phyloP scores from a whole-genome alignment of 2,888 invertebrate genomes.

The Oithona nana region DNA sequence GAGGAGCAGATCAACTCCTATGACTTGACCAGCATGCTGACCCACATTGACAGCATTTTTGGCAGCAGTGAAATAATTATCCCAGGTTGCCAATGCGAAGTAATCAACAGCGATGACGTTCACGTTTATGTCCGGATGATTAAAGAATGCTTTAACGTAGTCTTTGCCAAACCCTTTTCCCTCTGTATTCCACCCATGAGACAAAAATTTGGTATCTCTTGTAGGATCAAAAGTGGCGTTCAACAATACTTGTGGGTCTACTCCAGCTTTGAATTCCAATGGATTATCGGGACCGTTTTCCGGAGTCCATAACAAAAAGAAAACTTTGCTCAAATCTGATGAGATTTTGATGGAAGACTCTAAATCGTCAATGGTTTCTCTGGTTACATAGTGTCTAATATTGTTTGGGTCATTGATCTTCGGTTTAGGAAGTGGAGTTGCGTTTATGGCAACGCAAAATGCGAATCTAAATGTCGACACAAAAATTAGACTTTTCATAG shows the following conservation, averaged over 20 bases:
- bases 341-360: not conserved
- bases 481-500: too few relatives aligned
- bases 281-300: not conserved
- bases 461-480: too few relatives aligned
- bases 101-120: slow-evolving; percentile 19
- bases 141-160: not conserved
- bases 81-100: slow-evolving; percentile 5
- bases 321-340: not conserved
- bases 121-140: not conserved
- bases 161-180: not conserved
- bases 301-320: not conserved
- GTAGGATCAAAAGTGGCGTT: not conserved
- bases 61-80: slow-evolving; percentile 14
- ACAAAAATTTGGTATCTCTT: not conserved
- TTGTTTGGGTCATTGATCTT: not conserved
- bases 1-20: slow-evolving; percentile 9
- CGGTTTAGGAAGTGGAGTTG: not conserved
- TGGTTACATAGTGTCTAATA: not conserved
- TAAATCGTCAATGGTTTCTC: not conserved
- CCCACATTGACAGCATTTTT: slow-evolving; percentile 7
- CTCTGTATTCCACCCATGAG: not conserved
- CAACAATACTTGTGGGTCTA: not conserved
- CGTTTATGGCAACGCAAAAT: too few relatives aligned
- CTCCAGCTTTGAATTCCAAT: not conserved
- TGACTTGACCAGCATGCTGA: not conserved